Evolutionary conservation across 1,140 invertebrate genomes (phyloP).

Genomic region (Drosophila pseudoobscura): DNA sequence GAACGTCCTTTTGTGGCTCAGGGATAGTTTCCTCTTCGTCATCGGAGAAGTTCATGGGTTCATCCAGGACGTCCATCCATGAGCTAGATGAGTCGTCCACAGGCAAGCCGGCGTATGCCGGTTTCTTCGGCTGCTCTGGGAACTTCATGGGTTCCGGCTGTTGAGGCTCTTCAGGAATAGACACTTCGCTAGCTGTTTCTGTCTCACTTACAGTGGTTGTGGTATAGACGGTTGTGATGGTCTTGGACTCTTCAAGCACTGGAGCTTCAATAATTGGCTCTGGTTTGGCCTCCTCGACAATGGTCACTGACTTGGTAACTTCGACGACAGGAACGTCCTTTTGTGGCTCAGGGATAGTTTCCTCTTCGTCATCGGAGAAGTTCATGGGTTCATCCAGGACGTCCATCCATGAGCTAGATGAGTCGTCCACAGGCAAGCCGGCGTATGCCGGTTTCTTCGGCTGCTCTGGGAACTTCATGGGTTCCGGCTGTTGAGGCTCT

Average conservation of each 20-base stretch:
- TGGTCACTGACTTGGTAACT: neutral
- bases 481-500: neutral
- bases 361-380: conserved; percentile 83
- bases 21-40: conserved; percentile 67
- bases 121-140: conserved; percentile 36
- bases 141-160: conserved; percentile 6
- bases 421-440: conserved; percentile 84
- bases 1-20: conserved; percentile 13
- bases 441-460: conserved; percentile 69
- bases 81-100: conserved; percentile 84
- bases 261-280: neutral
- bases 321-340: neutral
- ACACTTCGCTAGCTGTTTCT: neutral
- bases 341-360: conserved; percentile 27
- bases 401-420: conserved; percentile 84
- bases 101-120: conserved; percentile 82
- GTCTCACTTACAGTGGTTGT: neutral
- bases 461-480: conserved; percentile 17
- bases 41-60: conserved; percentile 83
- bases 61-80: conserved; percentile 85
- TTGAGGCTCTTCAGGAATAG: neutral
- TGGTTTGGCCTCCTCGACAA: neutral
- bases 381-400: conserved; percentile 84
- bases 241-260: conserved; percentile 4
- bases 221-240: conserved; percentile 8